phyloP scores from a whole-genome alignment of 2,797 vertebrate genomes.

The Microctenopoma steveboyesi region DNA sequence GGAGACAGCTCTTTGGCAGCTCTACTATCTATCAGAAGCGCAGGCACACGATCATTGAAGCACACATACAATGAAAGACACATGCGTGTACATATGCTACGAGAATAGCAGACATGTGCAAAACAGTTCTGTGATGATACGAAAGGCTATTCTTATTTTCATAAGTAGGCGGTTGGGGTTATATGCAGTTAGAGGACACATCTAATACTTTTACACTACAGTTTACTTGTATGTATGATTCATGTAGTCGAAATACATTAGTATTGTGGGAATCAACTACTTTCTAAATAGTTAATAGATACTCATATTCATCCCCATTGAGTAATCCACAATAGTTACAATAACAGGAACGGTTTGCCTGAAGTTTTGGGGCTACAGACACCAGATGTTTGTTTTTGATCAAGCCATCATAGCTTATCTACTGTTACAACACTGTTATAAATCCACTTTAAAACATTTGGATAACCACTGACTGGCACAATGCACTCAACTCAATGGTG shows the following conservation, averaged over 20 bases:
- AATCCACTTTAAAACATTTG: background rate
- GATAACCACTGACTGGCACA: background rate
- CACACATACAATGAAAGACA: conserved; percentile 60
- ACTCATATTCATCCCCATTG: too few species aligned
- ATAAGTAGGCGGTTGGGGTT: conserved; percentile 56
- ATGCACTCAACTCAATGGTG: conserved; percentile 11
- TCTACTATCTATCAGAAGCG: conserved; percentile 67
- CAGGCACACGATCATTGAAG: conserved; percentile 66
- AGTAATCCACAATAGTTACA: too few species aligned
- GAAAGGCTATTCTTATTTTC: conserved; percentile 59
- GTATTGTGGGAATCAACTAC: too few species aligned
- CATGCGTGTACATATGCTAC: conserved; percentile 51
- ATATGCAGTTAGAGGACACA: conserved; percentile 37
- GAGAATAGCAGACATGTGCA: conserved; percentile 61
- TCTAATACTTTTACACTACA: conserved; percentile 23
- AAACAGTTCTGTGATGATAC: conserved; percentile 60
- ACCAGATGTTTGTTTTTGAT: background rate
- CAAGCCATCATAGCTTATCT: background rate
- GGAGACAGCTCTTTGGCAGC: conserved; percentile 80
- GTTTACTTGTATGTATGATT: conserved; percentile 8
- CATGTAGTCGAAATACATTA: background rate
- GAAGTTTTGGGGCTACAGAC: background rate
- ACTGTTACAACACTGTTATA: background rate
- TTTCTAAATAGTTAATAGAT: background rate
- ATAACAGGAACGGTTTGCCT: background rate